Evolutionary conservation across 2,797 vertebrate species (phyloP), one percentile per base, ranked within the genome.

Genomic region (Ispidina lecontei): DNA sequence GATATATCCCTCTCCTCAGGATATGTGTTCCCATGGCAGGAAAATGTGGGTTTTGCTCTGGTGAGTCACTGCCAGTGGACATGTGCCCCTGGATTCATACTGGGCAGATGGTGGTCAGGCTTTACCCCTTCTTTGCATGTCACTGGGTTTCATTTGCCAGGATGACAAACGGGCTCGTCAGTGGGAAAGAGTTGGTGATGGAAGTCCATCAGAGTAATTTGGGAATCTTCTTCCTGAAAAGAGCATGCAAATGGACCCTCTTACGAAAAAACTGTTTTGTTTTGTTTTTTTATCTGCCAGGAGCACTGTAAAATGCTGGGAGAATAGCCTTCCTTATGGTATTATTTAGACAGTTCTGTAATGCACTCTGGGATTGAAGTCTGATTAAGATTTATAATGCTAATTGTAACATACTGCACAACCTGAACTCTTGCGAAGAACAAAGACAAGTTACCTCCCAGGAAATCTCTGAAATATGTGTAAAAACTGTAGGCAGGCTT

Each of bases 71-170:
- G 28, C 28, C 1, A 6, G 62, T 31, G 52, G 25, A 19, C 6
- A 7, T 0, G 3, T 51, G 22, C 33, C 31, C 44, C 35, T 3
- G 3, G 28, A 18, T 33, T 11, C 2, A 2, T 29, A n/a, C 28
- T 41, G 49, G 31, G 47, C 51, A 73, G 51, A 19, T 73, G 49
- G 56, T 21, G 52, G 56, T 25, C 15, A 17, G 46, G 31, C n/a
- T 39, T 62, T 35, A 41, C 31, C 16, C 19, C 17, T 31, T 29
- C 47, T 47, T 60, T 73, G 54, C 25, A 51, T 51, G 26, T 51
- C 49, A n/a, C 49, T 3, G 3, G 5, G 7, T 21, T 52, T 67
- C 0, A 1, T 25, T 46, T 84, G 3, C 59, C 23, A 25, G 39
- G 49, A 65, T 3, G 28, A 16, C 41, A 60, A 51, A 59, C 2